Conservation (phyloP, 2,113 vertebrate species). For the Caranx melampygus region DNA sequence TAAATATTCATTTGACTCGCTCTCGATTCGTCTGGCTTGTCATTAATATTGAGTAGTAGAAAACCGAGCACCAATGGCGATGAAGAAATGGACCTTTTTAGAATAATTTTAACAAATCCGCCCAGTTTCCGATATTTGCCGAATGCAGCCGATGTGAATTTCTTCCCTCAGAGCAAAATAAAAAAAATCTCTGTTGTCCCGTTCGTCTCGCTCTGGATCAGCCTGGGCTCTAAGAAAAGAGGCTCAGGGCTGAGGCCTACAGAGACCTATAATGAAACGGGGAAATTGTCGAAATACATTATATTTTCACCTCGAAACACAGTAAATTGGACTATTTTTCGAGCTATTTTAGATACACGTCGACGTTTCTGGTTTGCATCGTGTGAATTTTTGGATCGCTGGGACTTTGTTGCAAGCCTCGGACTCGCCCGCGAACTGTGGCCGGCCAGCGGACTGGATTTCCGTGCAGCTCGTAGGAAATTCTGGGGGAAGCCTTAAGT, state of each 20-base stretch:
- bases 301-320: slow-evolving; percentile 40
- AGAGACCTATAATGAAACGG: slow-evolving; percentile 50
- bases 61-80: slow-evolving; percentile 66
- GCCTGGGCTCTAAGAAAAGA: slow-evolving; percentile 85
- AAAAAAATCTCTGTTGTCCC: slow-evolving; percentile 84
- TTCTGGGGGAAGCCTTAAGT: slow-evolving; percentile 77
- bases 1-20: slow-evolving; percentile 56
- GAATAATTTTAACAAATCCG: slow-evolving; percentile 72
- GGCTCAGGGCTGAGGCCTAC: slow-evolving; percentile 84
- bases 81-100: slow-evolving; percentile 33
- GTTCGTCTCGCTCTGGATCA: slow-evolving; percentile 86
- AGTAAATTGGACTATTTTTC: slow-evolving; percentile 39
- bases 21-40: slow-evolving; percentile 62
- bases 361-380: slow-evolving; percentile 17
- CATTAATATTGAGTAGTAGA: slow-evolving; percentile 68
- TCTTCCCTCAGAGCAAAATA: slow-evolving; percentile 85
- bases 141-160: slow-evolving; percentile 81
- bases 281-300: slow-evolving; percentile 41
- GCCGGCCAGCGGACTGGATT: slow-evolving; percentile 49
- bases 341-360: slow-evolving; percentile 4
- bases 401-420: slow-evolving; percentile 80
- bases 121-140: slow-evolving; percentile 83
- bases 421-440: slow-evolving; percentile 71
- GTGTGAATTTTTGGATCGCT: slow-evolving; percentile 56
- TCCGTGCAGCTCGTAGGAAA: slow-evolving; percentile 73